Evolutionary conservation across 1,140 invertebrate genomes (phyloP).

Genomic region (Apis laboriosa): DNA sequence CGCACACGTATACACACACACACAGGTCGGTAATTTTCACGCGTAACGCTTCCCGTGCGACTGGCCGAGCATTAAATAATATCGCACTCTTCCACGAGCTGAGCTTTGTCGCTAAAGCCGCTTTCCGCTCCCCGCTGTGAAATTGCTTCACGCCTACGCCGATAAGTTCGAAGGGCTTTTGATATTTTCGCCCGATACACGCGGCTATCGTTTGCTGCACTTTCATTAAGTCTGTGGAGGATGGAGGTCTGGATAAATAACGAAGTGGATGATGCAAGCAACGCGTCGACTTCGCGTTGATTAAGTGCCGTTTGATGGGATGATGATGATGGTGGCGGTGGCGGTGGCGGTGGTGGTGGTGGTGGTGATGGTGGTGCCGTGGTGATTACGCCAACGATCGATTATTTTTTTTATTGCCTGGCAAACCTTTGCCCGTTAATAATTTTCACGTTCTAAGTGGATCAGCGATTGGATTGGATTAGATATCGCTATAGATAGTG

Average conservation of each 20-base stretch:
- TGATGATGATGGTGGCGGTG: too few species aligned
- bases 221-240: constrained; percentile 12
- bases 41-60: constrained; percentile 26
- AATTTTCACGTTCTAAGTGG: too few species aligned
- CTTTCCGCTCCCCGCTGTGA: constrained; percentile 70
- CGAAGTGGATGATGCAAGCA: neutral
- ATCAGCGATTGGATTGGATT: too few species aligned
- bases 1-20: neutral
- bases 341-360: too few species aligned
- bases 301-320: neutral
- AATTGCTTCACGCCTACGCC: constrained; percentile 70
- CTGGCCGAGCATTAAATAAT: constrained; percentile 63
- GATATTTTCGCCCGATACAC: constrained; percentile 59
- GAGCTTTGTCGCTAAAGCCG: constrained; percentile 53
- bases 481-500: too few species aligned
- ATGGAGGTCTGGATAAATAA: constrained; percentile 7
- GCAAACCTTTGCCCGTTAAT: too few species aligned
- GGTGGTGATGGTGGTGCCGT: too few species aligned
- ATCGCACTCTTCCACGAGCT: constrained; percentile 59
- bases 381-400: too few species aligned
- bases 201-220: neutral
- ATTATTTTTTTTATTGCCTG: too few species aligned
- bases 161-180: constrained; percentile 52
- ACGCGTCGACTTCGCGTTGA: neutral
- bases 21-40: neutral